Conservation (phyloP, 2,888 invertebrate genomes). For the Plebejus anna region DNA sequence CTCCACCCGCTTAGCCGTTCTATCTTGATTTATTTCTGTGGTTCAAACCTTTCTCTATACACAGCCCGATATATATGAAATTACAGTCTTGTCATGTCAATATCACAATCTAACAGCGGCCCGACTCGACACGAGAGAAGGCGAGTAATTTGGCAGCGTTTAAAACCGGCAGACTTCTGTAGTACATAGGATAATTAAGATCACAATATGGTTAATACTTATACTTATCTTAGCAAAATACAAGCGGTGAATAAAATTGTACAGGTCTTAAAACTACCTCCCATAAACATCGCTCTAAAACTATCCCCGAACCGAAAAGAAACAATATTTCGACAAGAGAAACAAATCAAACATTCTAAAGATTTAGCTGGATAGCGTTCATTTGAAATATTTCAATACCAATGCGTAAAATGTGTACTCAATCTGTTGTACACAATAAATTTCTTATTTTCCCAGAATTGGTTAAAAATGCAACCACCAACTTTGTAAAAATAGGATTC, state of each 20-base stretch:
- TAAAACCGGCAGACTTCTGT: slow-evolving; percentile 55
- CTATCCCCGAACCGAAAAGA: slow-evolving; percentile 16
- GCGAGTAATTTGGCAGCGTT: slow-evolving; percentile 63
- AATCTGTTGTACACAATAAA: neutral
- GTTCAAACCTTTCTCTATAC: slow-evolving; percentile 35
- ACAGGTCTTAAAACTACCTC: slow-evolving; percentile 45
- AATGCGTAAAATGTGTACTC: neutral
- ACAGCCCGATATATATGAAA: slow-evolving; percentile 50
- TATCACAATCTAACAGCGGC: slow-evolving; percentile 59
- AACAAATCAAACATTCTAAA: neutral
- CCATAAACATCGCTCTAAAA: slow-evolving; percentile 25
- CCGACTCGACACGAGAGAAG: slow-evolving; percentile 52
- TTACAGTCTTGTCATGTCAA: slow-evolving; percentile 51
- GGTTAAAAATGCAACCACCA: neutral
- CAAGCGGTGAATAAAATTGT: slow-evolving; percentile 53
- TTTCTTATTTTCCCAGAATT: neutral
- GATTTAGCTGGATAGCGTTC: neutral
- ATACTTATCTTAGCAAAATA: slow-evolving; percentile 65
- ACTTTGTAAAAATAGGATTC: slow-evolving; percentile 1
- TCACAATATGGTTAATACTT: slow-evolving; percentile 78
- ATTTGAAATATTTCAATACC: neutral
- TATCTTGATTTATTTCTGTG: no score
- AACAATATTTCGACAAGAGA: slow-evolving; percentile 11
- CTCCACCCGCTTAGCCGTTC: no score
- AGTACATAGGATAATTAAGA: slow-evolving; percentile 66